phyloP scores from a whole-genome alignment of 2,797 vertebrate species.

The Lagorchestes hirsutus region DNA sequence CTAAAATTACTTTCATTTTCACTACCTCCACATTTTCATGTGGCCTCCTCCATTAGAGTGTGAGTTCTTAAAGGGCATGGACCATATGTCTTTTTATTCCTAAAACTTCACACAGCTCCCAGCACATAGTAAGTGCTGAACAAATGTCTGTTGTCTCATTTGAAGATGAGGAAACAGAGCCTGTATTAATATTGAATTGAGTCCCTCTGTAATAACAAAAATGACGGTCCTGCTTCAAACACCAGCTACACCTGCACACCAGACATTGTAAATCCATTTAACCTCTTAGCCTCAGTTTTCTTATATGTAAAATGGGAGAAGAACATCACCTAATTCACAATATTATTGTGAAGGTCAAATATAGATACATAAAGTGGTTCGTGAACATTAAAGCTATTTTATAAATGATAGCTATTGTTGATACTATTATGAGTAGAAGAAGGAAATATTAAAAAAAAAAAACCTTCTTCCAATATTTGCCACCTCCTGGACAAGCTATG shows the following conservation, averaged over 20 bases:
- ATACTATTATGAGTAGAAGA: neutral
- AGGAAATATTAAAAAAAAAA: neutral
- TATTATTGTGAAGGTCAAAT: neutral
- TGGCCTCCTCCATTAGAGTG: neutral
- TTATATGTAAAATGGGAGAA: neutral
- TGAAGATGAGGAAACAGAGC: neutral
- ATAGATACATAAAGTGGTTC: neutral
- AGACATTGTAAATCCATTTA: neutral
- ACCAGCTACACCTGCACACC: neutral
- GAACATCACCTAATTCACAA: neutral
- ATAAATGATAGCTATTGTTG: neutral
- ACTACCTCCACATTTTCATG: neutral
- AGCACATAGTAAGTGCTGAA: neutral
- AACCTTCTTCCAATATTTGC: neutral
- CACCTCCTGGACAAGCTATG: neutral
- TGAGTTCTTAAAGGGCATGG: neutral
- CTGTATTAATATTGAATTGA: neutral
- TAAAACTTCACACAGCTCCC: neutral
- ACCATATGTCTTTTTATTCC: no score
- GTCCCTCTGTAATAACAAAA: neutral
- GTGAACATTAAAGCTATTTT: neutral
- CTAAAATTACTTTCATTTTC: neutral
- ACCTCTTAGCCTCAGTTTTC: neutral
- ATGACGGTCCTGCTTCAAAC: neutral
- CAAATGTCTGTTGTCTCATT: neutral